Evolutionary conservation across 2,113 vertebrate species (phyloP), one percentile per base, ranked within the genome.

Genomic region (Diadophis punctatus): DNA sequence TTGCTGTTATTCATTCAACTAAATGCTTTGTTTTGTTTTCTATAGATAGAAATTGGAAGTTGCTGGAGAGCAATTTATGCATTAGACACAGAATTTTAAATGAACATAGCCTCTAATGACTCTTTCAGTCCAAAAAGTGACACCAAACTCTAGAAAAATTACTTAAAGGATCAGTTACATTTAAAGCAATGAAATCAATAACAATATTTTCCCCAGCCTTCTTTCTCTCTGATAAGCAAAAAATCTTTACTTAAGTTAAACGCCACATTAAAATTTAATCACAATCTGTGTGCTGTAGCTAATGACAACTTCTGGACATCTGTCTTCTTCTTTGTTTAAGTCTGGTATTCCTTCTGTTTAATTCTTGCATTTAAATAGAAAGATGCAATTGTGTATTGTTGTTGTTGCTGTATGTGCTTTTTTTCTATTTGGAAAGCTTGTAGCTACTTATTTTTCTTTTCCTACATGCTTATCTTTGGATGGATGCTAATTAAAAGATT

Each of bases 221-320:
- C 98, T 98, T 98, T 98, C 96, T 96, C 97, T 97, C 97, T 96
- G 96, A 98, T 98, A 98, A 98, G 98, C 97, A 98, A 98, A 88
- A 80, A 98, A 97, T 98, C 97, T 97, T 98, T 96, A 96, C 98
- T 98, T 98, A 96, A 97, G 95, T 97, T 97, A 99, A 99, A 98
- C 99, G 98, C 98, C 96, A 94, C 98, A 99, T 99, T 98, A 98
- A 99, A 99, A 97, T 99, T 99, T 99, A 99, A 99, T 99, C 97
- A 97, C 97, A 98, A 98, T 97, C 97, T 98, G 98, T 98, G 98
- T 98, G 98, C 98, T 97, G 98, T 96, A 97, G 98, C 97, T 97
- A 98, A 98, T 98, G 98, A 98, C 99, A 98, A 99, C 98, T 99
- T 98, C 96, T 97, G 97, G 98, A 99, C 99, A 99, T 98, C 98